Conservation (phyloP, 2,113 vertebrate genomes). For the Gambusia affinis region DNA sequence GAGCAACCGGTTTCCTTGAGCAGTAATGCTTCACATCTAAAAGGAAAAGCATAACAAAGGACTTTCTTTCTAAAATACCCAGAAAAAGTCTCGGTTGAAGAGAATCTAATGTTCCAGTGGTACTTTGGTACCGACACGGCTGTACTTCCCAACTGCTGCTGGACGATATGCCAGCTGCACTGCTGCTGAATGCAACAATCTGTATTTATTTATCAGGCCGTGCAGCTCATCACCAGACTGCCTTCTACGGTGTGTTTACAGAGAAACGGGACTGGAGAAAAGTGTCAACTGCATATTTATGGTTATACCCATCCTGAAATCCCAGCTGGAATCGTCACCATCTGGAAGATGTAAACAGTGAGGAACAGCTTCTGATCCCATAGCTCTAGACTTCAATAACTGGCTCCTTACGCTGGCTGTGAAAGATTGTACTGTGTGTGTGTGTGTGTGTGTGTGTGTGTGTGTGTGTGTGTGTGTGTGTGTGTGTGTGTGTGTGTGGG, state of each 20-base stretch:
- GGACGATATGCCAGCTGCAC: background rate
- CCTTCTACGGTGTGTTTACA: background rate
- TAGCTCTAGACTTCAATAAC: background rate
- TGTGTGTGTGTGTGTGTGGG: too few species aligned
- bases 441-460: background rate
- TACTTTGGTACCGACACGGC: background rate
- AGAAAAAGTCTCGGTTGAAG: background rate
- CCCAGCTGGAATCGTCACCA: background rate
- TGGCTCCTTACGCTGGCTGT: background rate
- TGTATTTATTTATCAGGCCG: too few species aligned
- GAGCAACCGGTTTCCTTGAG: background rate
- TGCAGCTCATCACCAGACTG: background rate
- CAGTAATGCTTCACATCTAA: too few species aligned
- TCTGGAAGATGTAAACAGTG: background rate
- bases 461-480: too few species aligned
- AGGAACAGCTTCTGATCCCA: background rate
- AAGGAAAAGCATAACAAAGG: background rate
- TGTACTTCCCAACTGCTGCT: background rate
- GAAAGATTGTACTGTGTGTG: background rate
- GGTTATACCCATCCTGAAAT: background rate
- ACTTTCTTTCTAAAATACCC: background rate
- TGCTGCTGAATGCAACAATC: background rate
- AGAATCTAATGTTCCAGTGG: background rate
- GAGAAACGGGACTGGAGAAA: background rate
- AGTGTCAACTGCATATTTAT: background rate